Conservation (phyloP, 2,113 vertebrate genomes). For the Alaudala cheleensis region DNA sequence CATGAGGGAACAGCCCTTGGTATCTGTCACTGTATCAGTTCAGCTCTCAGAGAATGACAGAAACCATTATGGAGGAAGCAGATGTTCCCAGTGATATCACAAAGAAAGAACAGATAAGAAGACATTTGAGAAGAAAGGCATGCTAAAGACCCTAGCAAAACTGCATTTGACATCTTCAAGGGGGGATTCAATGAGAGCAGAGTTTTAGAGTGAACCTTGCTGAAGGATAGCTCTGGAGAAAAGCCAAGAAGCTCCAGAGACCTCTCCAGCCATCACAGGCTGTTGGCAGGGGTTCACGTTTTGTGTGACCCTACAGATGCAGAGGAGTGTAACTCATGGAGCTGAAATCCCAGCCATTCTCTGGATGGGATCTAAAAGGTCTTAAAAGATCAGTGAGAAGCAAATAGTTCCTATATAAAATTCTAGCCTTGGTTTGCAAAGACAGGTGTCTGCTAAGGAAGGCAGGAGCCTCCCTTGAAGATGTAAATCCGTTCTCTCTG, state of each 20-base stretch:
- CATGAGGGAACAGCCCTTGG: background rate
- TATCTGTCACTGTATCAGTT: background rate
- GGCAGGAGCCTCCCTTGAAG: too few species aligned
- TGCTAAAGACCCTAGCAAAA: background rate
- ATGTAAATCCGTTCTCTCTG: too few species aligned
- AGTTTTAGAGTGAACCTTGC: background rate
- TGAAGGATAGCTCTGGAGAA: background rate
- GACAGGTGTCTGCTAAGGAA: too few species aligned
- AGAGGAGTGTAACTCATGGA: background rate
- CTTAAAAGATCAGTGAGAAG: background rate
- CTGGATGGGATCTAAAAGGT: background rate
- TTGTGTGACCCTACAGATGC: background rate
- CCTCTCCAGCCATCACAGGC: background rate
- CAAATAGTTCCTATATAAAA: background rate
- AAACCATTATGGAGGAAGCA: background rate
- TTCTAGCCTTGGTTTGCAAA: background rate
- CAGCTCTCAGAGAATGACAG: background rate
- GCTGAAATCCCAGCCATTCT: background rate
- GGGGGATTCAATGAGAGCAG: background rate
- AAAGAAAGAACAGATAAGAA: background rate
- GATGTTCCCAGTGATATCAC: background rate
- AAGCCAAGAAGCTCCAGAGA: background rate
- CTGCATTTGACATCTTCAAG: background rate
- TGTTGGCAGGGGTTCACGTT: background rate
- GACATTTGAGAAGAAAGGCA: background rate